Evolutionary conservation across 2,113 vertebrate species (phyloP).

Genomic region (Eulemur rufifrons): DNA sequence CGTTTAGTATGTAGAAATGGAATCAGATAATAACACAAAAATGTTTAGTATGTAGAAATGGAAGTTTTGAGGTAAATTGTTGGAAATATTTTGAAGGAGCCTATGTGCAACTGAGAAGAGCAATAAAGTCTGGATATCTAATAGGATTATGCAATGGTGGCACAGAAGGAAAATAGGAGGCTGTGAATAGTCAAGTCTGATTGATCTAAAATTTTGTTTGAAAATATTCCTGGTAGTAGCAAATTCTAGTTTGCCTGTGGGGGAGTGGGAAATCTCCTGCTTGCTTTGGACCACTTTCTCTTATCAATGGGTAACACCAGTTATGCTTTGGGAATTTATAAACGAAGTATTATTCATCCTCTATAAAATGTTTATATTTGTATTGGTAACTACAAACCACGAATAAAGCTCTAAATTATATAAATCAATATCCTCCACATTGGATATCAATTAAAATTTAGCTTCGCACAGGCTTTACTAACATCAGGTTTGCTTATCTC

Average conservation of each 20-base stretch:
- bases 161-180: not conserved
- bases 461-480: not conserved
- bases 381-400: not conserved
- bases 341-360: not conserved
- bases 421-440: not conserved
- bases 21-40: not conserved
- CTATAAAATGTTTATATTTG: not conserved
- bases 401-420: not conserved
- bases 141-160: not conserved
- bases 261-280: not conserved
- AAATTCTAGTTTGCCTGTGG: not conserved
- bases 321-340: not conserved
- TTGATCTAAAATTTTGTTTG: not conserved
- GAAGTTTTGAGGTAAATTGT: not conserved
- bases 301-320: not conserved
- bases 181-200: not conserved
- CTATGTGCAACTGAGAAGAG: not conserved
- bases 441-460: conserved; percentile 14
- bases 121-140: not conserved
- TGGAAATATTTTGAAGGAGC: not conserved
- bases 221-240: not conserved
- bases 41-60: not conserved
- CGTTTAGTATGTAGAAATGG: not conserved
- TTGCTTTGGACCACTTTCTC: not conserved
- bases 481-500: not conserved